Evolutionary conservation across 2,888 invertebrate species (phyloP).

Genomic region (Calameuta filiformis): DNA sequence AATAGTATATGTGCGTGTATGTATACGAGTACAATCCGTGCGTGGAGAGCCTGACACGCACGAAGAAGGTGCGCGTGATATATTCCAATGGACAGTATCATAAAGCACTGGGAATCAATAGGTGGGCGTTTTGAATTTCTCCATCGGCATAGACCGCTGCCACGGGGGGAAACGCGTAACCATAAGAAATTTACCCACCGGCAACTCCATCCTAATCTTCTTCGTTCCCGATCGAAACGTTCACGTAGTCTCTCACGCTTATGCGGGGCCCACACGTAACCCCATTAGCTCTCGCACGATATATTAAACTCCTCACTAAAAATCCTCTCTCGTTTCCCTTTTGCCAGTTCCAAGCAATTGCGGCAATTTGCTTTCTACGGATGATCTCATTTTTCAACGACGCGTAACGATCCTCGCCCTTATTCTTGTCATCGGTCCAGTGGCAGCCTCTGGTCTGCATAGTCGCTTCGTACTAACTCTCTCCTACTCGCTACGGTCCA

Average conservation of each 20-base stretch:
- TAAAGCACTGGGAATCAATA: constrained; percentile 26
- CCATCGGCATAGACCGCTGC: background rate
- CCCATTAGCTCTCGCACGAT: background rate
- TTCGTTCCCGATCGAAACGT: background rate
- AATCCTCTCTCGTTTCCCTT: background rate
- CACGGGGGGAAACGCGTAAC: background rate
- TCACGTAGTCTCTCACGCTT: background rate
- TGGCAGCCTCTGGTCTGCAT: background rate
- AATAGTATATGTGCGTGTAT: too few relatives aligned
- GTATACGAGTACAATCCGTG: background rate
- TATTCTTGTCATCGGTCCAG: background rate
- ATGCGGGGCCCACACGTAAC: background rate
- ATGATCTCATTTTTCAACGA: too few relatives aligned
- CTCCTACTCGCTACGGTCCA: background rate
- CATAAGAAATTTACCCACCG: background rate
- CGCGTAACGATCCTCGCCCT: background rate
- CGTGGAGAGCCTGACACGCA: background rate
- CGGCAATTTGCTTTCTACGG: background rate
- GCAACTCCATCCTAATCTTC: background rate
- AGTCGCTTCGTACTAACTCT: background rate
- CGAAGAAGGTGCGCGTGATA: background rate
- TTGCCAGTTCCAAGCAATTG: background rate
- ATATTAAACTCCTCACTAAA: background rate
- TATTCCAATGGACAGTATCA: background rate
- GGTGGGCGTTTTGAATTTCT: background rate